Percentiles rank a stretch among this genome's conserved stretches.
Conservation (phyloP, 2,888 invertebrate species). For the Bombyx huttoni region DNA sequence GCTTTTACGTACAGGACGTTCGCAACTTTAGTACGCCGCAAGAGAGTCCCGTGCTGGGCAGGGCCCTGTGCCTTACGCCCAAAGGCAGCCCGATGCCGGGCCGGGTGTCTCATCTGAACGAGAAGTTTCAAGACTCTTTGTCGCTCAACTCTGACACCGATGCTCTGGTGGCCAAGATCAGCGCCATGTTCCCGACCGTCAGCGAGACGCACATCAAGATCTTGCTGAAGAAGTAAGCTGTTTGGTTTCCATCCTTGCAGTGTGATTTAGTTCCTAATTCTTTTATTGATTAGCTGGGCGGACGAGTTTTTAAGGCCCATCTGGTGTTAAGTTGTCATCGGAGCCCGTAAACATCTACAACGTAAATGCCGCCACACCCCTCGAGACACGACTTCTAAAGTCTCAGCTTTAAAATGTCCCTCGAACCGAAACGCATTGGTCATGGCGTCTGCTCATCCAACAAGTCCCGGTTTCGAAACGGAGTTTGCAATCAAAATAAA, state of each 20-base stretch:
- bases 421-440: too few relatives aligned
- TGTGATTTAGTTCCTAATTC: too few relatives aligned
- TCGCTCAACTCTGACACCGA: slow-evolving; percentile 78
- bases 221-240: slow-evolving; percentile 89
- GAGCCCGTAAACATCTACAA: too few relatives aligned
- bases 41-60: slow-evolving; percentile 56
- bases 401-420: too few relatives aligned
- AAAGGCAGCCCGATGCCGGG: slow-evolving; percentile 64
- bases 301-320: too few relatives aligned
- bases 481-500: too few relatives aligned
- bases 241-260: background rate
- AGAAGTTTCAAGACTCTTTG: slow-evolving; percentile 75
- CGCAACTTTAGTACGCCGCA: slow-evolving; percentile 9
- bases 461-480: too few relatives aligned
- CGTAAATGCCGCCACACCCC: too few relatives aligned
- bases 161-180: slow-evolving; percentile 83
- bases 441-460: too few relatives aligned
- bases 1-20: background rate
- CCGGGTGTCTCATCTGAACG: slow-evolving; percentile 59
- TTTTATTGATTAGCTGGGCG: too few relatives aligned
- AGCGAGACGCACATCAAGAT: slow-evolving; percentile 90
- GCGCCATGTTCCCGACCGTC: slow-evolving; percentile 92
- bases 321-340: too few relatives aligned
- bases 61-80: slow-evolving; percentile 61
- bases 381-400: too few relatives aligned